phyloP scores from a whole-genome alignment of 2,888 invertebrate species.

The Sphaerophoria taeniata region DNA sequence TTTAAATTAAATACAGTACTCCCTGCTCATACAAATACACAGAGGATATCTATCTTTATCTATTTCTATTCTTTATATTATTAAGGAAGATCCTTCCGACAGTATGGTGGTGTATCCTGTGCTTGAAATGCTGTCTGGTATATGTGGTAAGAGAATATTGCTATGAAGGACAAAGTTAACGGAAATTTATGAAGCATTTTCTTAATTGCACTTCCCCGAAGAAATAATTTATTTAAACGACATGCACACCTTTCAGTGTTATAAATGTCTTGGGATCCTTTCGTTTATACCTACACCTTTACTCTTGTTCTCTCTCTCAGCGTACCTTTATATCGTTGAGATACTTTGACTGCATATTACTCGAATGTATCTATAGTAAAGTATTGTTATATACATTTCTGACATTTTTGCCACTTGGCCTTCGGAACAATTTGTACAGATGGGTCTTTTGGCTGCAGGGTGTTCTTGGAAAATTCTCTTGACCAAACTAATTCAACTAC shows the following conservation, averaged over 20 bases:
- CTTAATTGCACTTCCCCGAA: conserved; percentile 82
- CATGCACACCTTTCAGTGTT: conserved; percentile 78
- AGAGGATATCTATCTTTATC: not conserved
- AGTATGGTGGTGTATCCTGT: conserved; percentile 30
- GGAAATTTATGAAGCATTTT: conserved; percentile 82
- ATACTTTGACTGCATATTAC: not conserved
- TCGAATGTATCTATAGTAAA: not conserved
- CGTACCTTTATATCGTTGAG: not conserved
- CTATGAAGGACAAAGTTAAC: conserved; percentile 77
- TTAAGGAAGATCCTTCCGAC: not conserved
- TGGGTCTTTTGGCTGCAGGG: not conserved
- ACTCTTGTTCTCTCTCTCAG: too few relatives aligned
- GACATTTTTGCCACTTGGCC: conserved; percentile 62
- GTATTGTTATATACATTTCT: conserved; percentile 12
- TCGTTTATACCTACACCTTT: conserved; percentile 38
- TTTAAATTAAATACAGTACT: conserved; percentile 67
- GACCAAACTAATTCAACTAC: not conserved
- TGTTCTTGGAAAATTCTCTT: not conserved
- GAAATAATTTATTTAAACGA: conserved; percentile 82
- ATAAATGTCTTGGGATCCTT: conserved; percentile 71
- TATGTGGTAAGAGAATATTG: conserved; percentile 68
- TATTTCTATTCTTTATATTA: not conserved
- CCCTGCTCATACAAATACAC: conserved; percentile 8
- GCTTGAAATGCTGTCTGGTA: conserved; percentile 2
- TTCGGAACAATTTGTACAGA: conserved; percentile 36